These are phyloP conservation scores for Sparidentex hasta DNA, from an alignment of 2,797 vertebrate genomes.

Conservation along the genomic window DNA sequence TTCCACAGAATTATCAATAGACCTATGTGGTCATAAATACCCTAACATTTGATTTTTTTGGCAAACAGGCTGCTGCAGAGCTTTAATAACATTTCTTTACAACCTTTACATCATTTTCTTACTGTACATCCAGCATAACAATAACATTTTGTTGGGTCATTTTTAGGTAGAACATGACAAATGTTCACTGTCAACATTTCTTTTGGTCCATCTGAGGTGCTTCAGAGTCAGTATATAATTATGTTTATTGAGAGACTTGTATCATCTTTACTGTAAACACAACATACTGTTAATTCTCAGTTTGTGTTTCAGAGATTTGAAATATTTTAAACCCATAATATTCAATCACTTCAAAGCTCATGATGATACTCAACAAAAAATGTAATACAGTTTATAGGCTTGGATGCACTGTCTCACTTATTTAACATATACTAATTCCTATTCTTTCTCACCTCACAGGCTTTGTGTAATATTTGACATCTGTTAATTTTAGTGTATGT, in stretches of 20 bases:
- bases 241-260: background rate
- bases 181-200: background rate
- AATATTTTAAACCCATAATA: background rate
- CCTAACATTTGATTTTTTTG: no score
- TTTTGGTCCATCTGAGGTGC: background rate
- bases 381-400: no score
- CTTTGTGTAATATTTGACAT: no score
- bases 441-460: no score
- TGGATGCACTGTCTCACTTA: no score
- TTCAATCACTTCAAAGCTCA: no score
- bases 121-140: background rate
- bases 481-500: no score
- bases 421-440: no score
- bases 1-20: no score
- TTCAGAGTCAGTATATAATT: background rate
- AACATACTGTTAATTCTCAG: background rate
- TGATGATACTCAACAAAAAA: no score
- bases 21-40: no score
- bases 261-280: background rate
- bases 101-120: background rate
- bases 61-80: no score
- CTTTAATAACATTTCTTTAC: background rate
- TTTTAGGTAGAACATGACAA: background rate
- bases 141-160: background rate
- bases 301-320: background rate